Base-by-base conservation (phyloP, 2,888 invertebrate species). In the Unio pictorum region DNA sequence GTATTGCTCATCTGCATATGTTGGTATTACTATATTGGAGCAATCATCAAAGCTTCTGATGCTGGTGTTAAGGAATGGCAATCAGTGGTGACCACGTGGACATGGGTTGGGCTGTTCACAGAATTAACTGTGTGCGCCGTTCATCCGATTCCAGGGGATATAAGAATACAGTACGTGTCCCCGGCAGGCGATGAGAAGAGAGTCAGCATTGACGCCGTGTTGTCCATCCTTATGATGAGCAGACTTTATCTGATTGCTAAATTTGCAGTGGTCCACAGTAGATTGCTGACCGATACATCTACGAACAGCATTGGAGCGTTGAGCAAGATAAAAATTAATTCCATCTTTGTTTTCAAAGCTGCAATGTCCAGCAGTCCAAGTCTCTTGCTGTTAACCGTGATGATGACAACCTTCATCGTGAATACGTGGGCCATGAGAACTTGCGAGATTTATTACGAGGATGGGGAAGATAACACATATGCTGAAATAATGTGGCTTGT, bases 341-440 rank as follows among this genome's bases (percentile, higher is more conserved):
- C 82, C 34, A 69, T 78, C 64, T 86, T 86, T 72, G 85, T 86
- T 8, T 84, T 86, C 71, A 86, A 85, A 74, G 82, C 84, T 18
- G 82, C 81, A 17, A 84, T 85, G 82, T 75, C 81, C 15, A 81
- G 79, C 30, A 75, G 78, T 64, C 86, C 86, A 0, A 82, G 79
- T 20, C 68, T 72, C 18, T 69, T 85, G 6, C 76, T 86, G 15
- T 66, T 83, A 3, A 58, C 74, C 6, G 81, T 82, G 18, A 85
- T 86, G 83, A 60, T 84, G 23, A 75, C 78, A 15, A 84, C 84
- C 64, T 83, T 83, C 67, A 59, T 81, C 3, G 80, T 84, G 54
- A 82, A 81, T 54, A 81, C 79, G 26, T 86, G 86, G 86, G 80
- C 83, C n/a, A 85, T 85, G 84, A 72, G 86, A 66, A 82, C 84